These are phyloP conservation scores for Cochlearius cochlearius DNA, from an alignment of 2,113 vertebrate species.

Conservation along the genomic window DNA sequence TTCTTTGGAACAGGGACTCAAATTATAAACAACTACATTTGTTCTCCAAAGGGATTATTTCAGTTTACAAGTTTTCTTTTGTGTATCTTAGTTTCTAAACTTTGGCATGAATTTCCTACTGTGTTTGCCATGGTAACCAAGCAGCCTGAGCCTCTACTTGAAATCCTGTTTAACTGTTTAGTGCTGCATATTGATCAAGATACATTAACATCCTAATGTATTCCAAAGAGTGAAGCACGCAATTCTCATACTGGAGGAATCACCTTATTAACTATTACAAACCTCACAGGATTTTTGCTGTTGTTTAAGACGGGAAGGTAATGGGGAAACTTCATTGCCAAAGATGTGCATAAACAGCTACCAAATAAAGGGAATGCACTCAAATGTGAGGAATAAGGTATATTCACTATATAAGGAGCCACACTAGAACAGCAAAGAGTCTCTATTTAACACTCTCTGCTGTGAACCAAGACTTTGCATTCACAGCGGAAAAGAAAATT, in stretches of 20 bases:
- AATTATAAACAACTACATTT: not conserved
- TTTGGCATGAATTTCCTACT: conserved; percentile 41
- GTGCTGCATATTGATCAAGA: not conserved
- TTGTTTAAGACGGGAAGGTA: not conserved
- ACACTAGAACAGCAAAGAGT: not conserved
- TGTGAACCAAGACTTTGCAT: not conserved
- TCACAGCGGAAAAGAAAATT: not conserved
- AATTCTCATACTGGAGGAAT: not conserved
- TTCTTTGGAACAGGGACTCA: not conserved
- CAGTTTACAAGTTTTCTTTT: conserved; percentile 34
- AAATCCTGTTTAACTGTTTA: conserved; percentile 44
- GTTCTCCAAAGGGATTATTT: not conserved
- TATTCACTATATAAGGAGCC: not conserved
- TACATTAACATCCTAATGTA: not conserved
- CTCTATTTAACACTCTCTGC: not conserved
- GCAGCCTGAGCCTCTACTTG: conserved; percentile 29
- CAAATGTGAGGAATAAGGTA: not conserved
- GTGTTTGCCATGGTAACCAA: conserved; percentile 57
- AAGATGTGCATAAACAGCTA: not conserved
- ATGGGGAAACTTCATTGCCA: not conserved
- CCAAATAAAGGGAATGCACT: not conserved
- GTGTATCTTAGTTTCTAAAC: conserved; percentile 34
- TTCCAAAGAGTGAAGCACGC: not conserved
- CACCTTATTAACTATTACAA: not conserved
- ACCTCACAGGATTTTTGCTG: not conserved